Evolutionary conservation across 2,888 invertebrate genomes (phyloP).

Genomic region (Timema podura): DNA sequence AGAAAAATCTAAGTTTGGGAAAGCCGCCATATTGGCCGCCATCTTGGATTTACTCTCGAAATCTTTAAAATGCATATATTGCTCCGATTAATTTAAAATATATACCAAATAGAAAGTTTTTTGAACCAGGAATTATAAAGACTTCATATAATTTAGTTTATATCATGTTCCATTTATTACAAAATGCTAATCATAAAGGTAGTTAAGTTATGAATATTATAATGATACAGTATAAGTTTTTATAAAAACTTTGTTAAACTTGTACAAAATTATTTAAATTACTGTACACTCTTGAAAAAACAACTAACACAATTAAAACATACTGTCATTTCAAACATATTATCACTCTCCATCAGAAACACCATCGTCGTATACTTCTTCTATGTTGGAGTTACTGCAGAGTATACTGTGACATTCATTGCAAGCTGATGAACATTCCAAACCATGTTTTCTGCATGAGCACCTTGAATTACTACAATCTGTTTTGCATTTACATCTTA

Average conservation of each 20-base stretch:
- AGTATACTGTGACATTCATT: background rate
- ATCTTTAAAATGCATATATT: background rate
- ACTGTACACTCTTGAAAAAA: background rate
- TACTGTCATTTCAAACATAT: background rate
- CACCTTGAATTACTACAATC: background rate
- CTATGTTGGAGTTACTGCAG: no score
- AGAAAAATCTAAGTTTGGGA: background rate
- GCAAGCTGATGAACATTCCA: constrained; percentile 3
- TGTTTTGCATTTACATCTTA: background rate
- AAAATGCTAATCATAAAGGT: background rate
- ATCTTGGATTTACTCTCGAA: background rate
- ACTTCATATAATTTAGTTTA: background rate
- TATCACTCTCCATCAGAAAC: background rate
- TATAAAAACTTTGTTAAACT: background rate
- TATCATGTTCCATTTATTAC: background rate
- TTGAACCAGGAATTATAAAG: background rate
- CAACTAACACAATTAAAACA: background rate
- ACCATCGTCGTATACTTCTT: no score
- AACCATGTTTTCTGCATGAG: constrained; percentile 5
- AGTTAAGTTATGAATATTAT: background rate
- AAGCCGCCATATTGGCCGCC: background rate
- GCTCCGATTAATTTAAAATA: background rate
- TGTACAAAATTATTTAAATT: background rate
- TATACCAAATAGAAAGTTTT: background rate
- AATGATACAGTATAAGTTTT: background rate